A percentile compares a stretch with the other conserved stretches of the same genome.
These are phyloP conservation scores for Pseudopodoces humilis DNA, from an alignment of 2,113 vertebrate genomes.

Conservation along the genomic window DNA sequence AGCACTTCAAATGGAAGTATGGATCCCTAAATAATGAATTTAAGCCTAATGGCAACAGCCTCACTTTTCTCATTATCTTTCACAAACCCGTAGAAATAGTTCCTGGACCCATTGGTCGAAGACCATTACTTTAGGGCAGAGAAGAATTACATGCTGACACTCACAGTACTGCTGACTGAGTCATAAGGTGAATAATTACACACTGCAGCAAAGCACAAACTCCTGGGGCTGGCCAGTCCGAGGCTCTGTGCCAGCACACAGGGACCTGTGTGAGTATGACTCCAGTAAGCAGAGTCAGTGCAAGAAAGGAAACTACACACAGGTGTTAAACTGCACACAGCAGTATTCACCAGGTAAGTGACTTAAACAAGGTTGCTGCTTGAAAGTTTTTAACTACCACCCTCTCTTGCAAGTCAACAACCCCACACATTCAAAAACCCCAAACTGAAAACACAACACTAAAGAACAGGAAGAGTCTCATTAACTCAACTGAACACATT, in stretches of 20 bases:
- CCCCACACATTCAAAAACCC: not conserved
- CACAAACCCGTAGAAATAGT: not conserved
- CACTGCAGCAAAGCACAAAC: not conserved
- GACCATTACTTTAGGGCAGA: conserved; percentile 19
- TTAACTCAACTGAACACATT: not conserved
- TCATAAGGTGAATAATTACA: conserved; percentile 3
- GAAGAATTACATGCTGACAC: conserved; percentile 22
- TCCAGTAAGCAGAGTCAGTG: not conserved
- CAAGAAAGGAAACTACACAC: not conserved
- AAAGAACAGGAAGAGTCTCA: fast-evolving
- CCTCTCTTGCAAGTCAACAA: not conserved
- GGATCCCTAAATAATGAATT: conserved; percentile 15
- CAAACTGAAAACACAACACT: not conserved
- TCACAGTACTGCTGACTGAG: not conserved
- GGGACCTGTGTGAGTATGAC: not conserved
- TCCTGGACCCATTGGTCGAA: not conserved
- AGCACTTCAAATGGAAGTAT: not conserved
- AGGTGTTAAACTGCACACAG: not conserved
- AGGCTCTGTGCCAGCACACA: not conserved
- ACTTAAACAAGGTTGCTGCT: not conserved
- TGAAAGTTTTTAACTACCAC: not conserved
- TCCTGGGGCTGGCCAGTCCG: not conserved
- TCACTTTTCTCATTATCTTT: conserved; percentile 30
- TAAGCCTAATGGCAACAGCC: conserved; percentile 34
- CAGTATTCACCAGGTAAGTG: not conserved